Evolutionary conservation across 2,113 vertebrate genomes (phyloP), one percentile per base, ranked within the genome.

Genomic region (Vimba vimba): DNA sequence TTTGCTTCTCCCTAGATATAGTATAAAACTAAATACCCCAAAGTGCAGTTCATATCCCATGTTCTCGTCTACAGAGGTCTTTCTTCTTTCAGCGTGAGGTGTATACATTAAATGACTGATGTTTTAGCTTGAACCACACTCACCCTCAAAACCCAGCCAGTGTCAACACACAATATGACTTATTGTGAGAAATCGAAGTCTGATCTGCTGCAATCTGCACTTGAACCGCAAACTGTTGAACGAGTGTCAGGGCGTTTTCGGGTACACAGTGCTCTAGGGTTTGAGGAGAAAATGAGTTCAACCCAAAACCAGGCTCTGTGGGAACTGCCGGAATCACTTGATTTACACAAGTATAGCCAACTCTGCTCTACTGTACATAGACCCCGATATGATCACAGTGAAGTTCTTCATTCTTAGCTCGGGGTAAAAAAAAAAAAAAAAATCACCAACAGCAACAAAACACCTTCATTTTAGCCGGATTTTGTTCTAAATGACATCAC

Each of bases 161-260:
- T 62, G 77, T 79, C 77, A 79, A 43, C 77, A 79, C 57, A 60
- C 55, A 43, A 15, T 79, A 36, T 39, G 52, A n/a, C 19, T 39
- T 79, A 79, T 60, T 62, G 23, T 79, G 36, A 60, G 77, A 79
- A 62, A 62, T 79, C 36, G 4, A 79, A 23, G 21, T 6, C 33
- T 43, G 33, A 25, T 79, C 55, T 60, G 77, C 33, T 79, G 76
- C 52, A 6, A 6, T 59, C 55, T 43, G 30, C 23, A 60, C 76
- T 33, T 39, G 55, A 21, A 43, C 13, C 1, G 13, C 12, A 60
- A 60, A 15, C 33, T 36, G 77, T 30, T 17, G 47, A 52, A 19
- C 4, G 50, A 13, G 30, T 25, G 77, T 60, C 33, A 60, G 19
- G 33, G 4, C 6, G 76, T 59, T 57, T 57, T 57, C 9, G 33